Evolutionary conservation across 2,888 invertebrate species (phyloP).

Genomic region (Sepioteuthis lessoniana): DNA sequence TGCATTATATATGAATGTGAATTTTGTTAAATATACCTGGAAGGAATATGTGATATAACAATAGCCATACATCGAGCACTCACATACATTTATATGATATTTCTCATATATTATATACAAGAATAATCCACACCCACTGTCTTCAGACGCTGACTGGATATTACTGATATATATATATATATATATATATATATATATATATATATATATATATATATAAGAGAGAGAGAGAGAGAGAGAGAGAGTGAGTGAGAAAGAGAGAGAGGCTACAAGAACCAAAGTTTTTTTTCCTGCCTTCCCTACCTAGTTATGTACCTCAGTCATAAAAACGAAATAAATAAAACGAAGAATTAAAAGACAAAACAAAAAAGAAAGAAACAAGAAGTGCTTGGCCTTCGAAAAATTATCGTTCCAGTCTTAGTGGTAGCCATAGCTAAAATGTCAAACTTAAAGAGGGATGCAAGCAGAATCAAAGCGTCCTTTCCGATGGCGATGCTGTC

Average conservation of each 20-base stretch:
- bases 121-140: too few relatives aligned
- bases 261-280: not conserved
- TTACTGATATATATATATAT: too few relatives aligned
- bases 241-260: too few relatives aligned
- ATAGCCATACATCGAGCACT: too few relatives aligned
- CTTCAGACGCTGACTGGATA: too few relatives aligned
- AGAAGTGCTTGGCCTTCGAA: not conserved
- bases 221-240: too few relatives aligned
- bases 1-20: too few relatives aligned
- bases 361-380: not conserved
- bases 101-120: too few relatives aligned
- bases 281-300: not conserved
- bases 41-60: too few relatives aligned
- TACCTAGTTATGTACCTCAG: not conserved
- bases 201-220: constrained; percentile 17
- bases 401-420: not conserved
- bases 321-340: not conserved
- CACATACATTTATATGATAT: too few relatives aligned
- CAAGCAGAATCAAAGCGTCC: not conserved
- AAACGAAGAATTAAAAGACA: not conserved
- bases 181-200: constrained; percentile 33
- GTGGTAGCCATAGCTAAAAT: not conserved
- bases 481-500: not conserved
- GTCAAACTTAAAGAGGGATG: not conserved
- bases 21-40: too few relatives aligned